These are phyloP conservation scores for Troglohyphantes excavatus DNA, from an alignment of 2,888 invertebrate species.

Conservation along the genomic window DNA sequence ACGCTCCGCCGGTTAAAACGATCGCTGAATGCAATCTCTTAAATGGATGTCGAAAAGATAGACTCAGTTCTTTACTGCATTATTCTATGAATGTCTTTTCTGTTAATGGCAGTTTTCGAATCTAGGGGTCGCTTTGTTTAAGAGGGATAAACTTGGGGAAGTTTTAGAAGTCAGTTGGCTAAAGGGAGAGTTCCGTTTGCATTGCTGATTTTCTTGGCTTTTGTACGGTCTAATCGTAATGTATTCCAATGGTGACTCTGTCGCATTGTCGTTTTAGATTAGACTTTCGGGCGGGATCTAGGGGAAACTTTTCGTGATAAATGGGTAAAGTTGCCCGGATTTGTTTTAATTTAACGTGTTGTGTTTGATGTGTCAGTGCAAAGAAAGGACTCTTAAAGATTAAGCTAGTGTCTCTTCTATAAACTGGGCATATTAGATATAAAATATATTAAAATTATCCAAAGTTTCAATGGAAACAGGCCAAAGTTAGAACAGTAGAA, in stretches of 20 bases:
- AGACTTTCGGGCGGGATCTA: neutral
- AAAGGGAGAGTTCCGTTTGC: neutral
- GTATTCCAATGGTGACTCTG: neutral
- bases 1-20: slow-evolving; percentile 5
- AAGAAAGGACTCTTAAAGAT: too few relatives aligned
- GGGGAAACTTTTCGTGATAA: neutral
- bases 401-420: too few relatives aligned
- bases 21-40: slow-evolving; percentile 2
- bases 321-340: neutral
- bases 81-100: slow-evolving; percentile 16
- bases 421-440: too few relatives aligned
- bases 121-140: neutral
- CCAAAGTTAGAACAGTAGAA: too few relatives aligned
- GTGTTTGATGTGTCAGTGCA: too few relatives aligned
- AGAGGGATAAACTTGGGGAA: neutral
- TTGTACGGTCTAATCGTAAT: neutral
- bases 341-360: neutral
- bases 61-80: neutral
- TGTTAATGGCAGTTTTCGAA: neutral
- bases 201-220: neutral
- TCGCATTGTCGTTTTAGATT: neutral
- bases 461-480: too few relatives aligned
- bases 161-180: slow-evolving; percentile 2
- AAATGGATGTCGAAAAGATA: slow-evolving; percentile 9
- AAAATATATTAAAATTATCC: too few relatives aligned